Percentiles rank a stretch among this genome's conserved stretches.
Conservation (phyloP, 2,888 invertebrate species). For the Lepeophtheirus nordmannii region DNA sequence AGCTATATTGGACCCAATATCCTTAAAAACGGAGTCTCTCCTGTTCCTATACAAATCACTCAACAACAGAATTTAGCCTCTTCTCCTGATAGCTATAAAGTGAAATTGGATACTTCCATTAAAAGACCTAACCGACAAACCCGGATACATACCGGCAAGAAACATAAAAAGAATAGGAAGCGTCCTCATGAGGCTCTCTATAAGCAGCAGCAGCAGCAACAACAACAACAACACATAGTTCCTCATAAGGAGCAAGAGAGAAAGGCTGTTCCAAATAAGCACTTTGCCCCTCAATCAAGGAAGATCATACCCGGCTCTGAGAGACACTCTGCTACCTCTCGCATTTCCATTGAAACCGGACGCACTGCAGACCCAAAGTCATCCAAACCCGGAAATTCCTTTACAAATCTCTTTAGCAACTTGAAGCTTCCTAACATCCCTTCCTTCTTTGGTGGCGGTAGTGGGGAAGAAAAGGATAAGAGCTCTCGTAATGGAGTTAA, state of each 20-base stretch:
- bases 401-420: background rate
- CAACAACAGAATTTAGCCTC: background rate
- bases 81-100: too few relatives aligned
- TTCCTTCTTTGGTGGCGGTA: constrained; percentile 8
- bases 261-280: background rate
- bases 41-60: background rate
- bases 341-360: background rate
- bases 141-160: background rate
- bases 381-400: background rate
- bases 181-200: background rate
- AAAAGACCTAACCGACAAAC: background rate
- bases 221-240: too few relatives aligned
- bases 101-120: background rate
- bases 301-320: background rate
- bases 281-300: background rate
- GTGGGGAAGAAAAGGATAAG: background rate
- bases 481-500: background rate
- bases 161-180: background rate
- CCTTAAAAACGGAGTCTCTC: background rate
- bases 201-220: too few relatives aligned
- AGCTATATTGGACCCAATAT: constrained; percentile 13
- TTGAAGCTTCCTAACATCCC: background rate
- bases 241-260: background rate
- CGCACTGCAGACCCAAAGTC: constrained; percentile 1
- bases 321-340: background rate